phyloP scores from a whole-genome alignment of 2,888 invertebrate species.

The Pterobdella sp. region DNA sequence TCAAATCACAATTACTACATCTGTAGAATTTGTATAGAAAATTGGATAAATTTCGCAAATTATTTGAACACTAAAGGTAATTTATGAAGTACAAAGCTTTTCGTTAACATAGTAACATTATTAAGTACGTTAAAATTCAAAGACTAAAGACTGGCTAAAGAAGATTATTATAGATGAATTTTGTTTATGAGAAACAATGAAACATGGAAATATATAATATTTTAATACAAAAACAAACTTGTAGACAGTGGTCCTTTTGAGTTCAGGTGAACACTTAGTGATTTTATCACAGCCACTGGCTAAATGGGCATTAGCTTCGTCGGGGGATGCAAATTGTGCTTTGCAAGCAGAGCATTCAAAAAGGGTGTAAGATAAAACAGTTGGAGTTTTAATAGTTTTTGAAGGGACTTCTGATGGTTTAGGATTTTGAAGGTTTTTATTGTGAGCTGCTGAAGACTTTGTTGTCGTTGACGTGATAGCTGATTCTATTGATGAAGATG shows the following conservation, averaged over 20 bases:
- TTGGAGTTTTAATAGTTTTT: no score
- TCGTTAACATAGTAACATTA: no score
- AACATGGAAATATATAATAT: no score
- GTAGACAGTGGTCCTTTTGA: slow-evolving; percentile 30
- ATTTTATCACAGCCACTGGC: neutral
- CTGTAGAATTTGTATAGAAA: neutral
- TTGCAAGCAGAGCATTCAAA: slow-evolving; percentile 25
- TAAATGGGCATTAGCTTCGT: slow-evolving; percentile 23
- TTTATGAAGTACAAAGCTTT: no score
- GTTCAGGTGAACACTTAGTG: slow-evolving; percentile 12
- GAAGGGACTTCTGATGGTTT: slow-evolving; percentile 29
- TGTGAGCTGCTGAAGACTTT: neutral
- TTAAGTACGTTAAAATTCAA: no score
- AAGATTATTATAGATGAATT: no score
- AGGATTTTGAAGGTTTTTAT: slow-evolving; percentile 30
- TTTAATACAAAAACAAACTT: no score
- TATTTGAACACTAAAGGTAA: no score
- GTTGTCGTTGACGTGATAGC: neutral
- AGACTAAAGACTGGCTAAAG: no score
- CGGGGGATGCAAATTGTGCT: slow-evolving; percentile 13
- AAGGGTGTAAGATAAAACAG: slow-evolving; percentile 28
- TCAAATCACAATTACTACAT: slow-evolving; percentile 30
- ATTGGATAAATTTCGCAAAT: neutral
- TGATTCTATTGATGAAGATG: neutral
- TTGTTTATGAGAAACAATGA: no score